Evolutionary conservation across 2,888 invertebrate species (phyloP), one percentile per base, ranked within the genome.

Genomic region (Dorcus parallelipipedus): DNA sequence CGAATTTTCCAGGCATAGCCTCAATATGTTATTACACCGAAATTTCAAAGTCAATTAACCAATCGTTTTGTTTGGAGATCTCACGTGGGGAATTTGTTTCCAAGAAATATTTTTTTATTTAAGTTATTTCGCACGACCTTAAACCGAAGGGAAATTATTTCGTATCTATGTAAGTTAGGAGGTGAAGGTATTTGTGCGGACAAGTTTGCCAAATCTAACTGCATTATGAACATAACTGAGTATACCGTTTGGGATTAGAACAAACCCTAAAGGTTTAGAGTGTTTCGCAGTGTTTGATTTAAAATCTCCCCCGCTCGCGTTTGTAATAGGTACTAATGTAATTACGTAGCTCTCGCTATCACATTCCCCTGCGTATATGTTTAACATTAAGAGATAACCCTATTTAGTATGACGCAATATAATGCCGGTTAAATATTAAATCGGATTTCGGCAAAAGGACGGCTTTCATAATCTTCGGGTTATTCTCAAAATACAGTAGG

Each of bases 361-460:
- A 62, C 62, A 43, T 43, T 52, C 52, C 68, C 68, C 64, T 52
- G 48, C 60, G 67, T 67, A 65, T 62, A 62, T 64, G 67, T 67
- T 67, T 65, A 62, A 67, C 66, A 67, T 68, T 68, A 65, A 64
- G 62, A 59, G 64, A 63, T 64, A 60, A 52, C 26, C 26, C 26
- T 33, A 33, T 33, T 33, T 50, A 59, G 64, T 60, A 59, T 67
- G 26, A 33, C 26, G 6, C 26, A 33, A 33, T 33, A 33, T 33
- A 33, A 33, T 33, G 26, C 26, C 26, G 26, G 26, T 33, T 33
- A 33, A 33, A 33, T 33, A 33, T 33, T 33, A 33, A 33, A 33
- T 33, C 5, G 26, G 26, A 33, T 33, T 33, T 33, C 26, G 26
- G 26, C 7, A 33, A 33, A 33, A 33, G 26, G 26, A 33, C 26